Evolutionary conservation across 2,888 invertebrate genomes (phyloP), one percentile per base, ranked within the genome.

Genomic region (Gibbula magus): DNA sequence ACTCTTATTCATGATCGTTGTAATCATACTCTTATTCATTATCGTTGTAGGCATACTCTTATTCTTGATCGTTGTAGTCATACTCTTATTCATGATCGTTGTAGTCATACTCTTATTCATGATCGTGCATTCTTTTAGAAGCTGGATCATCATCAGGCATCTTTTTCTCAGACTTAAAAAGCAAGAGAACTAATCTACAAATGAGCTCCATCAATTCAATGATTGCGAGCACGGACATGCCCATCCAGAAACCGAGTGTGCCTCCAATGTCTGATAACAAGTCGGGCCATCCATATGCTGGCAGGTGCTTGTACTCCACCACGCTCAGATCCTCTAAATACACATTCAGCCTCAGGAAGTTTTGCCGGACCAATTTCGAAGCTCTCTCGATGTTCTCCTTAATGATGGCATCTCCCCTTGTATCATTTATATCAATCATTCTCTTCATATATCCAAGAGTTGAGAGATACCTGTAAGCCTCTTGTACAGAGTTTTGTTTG

Each of bases 201-300:
- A 90, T 77, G 0, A 91, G 84, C 79, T 90, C 90, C 32, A 90
- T 84, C 18, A 91, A 80, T 81, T 91, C 91, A 89, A 90, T 89
- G 51, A 90, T 88, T 8, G 91, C 90, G 53, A 91, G 80, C 45
- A 91, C 89, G 32, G 91, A 91, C 61, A 91, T 89, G 7, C 91
- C 91, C 89, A 91, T 91, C 91, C 91, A 91, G 32, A 91, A 84
- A 7, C 91, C 91, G 35, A 91, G 82, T 2, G 91, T 91, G 0
- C 91, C 91, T 5, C 91, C 91, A 51, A 91, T 90, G 78, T 91
- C 91, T 0, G 90, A 88, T 79, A 91, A 89, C 67, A 91, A 85
- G 79, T 91, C 90, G 0, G 87, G 88, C 32, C 91, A 81, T 0
- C 88, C 89, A 81, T 91, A 91, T 16, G 88, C 89, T 5, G 89